These are phyloP conservation scores for Orthosia gothica DNA, from an alignment of 2,888 invertebrate species.

Conservation along the genomic window DNA sequence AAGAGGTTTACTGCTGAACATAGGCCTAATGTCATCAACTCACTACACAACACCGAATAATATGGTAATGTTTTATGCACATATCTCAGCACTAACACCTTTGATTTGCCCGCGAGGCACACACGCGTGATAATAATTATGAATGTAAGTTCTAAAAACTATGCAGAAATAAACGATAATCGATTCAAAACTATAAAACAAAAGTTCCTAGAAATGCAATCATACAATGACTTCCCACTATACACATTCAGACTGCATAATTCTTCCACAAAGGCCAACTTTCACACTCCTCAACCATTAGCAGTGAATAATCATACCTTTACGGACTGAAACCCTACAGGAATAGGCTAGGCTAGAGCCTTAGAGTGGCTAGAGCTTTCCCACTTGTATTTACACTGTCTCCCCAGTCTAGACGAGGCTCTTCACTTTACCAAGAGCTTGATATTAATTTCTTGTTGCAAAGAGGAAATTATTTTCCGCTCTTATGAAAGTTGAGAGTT, in stretches of 20 bases:
- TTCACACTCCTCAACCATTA: conserved; percentile 28
- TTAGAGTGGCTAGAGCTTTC: conserved; percentile 13
- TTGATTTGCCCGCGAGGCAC: too few species aligned
- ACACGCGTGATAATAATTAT: too few species aligned
- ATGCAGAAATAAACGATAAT: background rate
- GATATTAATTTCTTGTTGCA: conserved; percentile 58
- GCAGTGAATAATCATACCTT: conserved; percentile 37
- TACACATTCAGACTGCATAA: background rate
- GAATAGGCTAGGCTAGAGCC: conserved; percentile 39
- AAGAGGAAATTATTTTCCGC: conserved; percentile 55
- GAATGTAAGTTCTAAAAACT: too few species aligned
- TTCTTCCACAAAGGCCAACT: conserved; percentile 25
- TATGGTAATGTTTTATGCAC: too few species aligned
- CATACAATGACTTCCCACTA: background rate
- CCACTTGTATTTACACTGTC: conserved; percentile 52
- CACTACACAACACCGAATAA: too few species aligned
- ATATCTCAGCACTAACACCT: too few species aligned
- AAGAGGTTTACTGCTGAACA: too few species aligned
- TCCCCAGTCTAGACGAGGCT: conserved; percentile 63
- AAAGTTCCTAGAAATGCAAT: background rate
- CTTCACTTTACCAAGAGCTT: conserved; percentile 55
- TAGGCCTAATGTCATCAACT: too few species aligned
- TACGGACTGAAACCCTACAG: conserved; percentile 19
- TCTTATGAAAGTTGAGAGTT: conserved; percentile 37
- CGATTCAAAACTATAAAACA: background rate